Conservation (phyloP, 2,888 invertebrate species). For the Dyspetes luteomarginatus region DNA sequence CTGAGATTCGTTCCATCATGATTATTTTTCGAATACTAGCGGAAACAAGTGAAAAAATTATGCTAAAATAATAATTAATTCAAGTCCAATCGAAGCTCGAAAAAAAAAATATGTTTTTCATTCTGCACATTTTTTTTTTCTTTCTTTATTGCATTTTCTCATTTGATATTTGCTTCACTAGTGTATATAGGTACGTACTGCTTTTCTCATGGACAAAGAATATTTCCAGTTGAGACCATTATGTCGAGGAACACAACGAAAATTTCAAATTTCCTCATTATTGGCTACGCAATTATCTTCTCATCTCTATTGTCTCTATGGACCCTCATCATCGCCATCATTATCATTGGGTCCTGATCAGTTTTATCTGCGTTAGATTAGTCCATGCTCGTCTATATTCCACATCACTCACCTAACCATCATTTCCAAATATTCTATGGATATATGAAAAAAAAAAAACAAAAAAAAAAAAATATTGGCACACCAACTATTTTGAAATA, state of each 20-base stretch:
- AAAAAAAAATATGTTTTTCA: background rate
- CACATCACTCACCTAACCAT: slow-evolving; percentile 41
- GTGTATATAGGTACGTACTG: slow-evolving; percentile 24
- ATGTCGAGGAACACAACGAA: background rate
- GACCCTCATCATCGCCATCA: slow-evolving; percentile 7
- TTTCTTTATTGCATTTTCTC: background rate
- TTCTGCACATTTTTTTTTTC: background rate
- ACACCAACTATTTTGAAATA: too few relatives aligned
- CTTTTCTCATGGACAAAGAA: slow-evolving; percentile 1
- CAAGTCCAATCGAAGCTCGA: background rate
- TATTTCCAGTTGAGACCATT: background rate
- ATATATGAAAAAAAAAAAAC: too few relatives aligned
- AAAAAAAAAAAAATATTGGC: too few relatives aligned
- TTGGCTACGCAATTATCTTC: slow-evolving; percentile 1
- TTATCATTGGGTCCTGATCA: slow-evolving; percentile 17
- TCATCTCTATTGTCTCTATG: slow-evolving; percentile 26
- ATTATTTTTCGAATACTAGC: background rate
- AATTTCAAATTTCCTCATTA: background rate
- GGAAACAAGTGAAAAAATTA: background rate
- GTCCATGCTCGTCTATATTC: background rate
- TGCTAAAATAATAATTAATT: background rate
- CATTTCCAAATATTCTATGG: too few relatives aligned
- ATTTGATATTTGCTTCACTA: background rate
- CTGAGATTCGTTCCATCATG: background rate
- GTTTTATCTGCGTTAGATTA: slow-evolving; percentile 27